Conservation (phyloP, 2,113 vertebrate species). For the Rafetus swinhoei region DNA sequence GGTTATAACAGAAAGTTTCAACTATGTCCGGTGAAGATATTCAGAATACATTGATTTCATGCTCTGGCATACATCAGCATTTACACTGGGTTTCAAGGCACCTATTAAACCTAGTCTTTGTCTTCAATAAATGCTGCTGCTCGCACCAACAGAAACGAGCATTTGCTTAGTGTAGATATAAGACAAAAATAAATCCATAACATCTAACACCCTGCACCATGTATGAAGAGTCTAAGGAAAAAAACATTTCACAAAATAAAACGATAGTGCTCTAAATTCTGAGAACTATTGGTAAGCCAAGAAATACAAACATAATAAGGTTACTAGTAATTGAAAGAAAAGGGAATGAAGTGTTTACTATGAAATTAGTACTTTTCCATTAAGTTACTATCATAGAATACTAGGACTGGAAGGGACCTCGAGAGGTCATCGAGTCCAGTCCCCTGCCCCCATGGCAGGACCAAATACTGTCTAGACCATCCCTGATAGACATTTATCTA, state of each 20-base stretch:
- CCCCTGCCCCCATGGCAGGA: too few species aligned
- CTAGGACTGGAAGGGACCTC: too few species aligned
- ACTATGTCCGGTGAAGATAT: not conserved
- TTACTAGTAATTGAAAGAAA: not conserved
- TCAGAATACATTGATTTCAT: not conserved
- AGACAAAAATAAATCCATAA: not conserved
- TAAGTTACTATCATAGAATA: not conserved
- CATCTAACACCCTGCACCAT: not conserved
- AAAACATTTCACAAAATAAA: conserved; percentile 17
- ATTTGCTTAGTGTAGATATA: not conserved
- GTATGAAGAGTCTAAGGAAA: not conserved
- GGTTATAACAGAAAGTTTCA: not conserved
- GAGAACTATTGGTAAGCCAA: not conserved
- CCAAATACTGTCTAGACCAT: too few species aligned
- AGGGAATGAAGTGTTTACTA: not conserved
- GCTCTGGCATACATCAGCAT: not conserved
- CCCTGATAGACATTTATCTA: too few species aligned
- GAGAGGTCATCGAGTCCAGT: too few species aligned
- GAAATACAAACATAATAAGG: not conserved
- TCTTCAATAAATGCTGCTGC: conserved; percentile 1
- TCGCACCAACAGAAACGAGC: not conserved
- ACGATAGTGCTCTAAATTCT: not conserved
- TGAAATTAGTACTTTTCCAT: not conserved
- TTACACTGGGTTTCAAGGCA: not conserved
- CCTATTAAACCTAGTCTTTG: not conserved